phyloP scores from a whole-genome alignment of 1,140 invertebrate genomes.

The Thaumatotibia leucotreta region DNA sequence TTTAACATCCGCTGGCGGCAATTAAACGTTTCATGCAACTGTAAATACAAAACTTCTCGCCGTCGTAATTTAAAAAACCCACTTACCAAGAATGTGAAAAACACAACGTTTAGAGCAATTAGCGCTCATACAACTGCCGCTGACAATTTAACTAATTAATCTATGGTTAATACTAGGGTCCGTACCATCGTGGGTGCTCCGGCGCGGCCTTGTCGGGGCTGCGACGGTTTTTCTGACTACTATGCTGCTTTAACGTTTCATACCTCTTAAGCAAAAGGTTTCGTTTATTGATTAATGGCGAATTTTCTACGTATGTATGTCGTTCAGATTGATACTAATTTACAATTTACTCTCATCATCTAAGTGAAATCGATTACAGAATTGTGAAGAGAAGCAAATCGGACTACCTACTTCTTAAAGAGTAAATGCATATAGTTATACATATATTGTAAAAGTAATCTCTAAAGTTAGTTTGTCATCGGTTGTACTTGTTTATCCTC shows the following conservation, averaged over 20 bases:
- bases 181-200: not conserved
- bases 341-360: not conserved
- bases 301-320: not conserved
- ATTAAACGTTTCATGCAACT: constrained; percentile 67
- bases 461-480: constrained; percentile 24
- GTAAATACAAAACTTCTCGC: constrained; percentile 62
- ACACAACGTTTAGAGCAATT: constrained; percentile 66
- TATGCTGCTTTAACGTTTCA: not conserved
- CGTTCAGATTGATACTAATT: not conserved
- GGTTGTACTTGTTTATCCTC: constrained; percentile 36
- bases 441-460: no score
- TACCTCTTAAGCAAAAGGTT: not conserved
- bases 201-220: no score
- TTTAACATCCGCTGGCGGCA: constrained; percentile 60
- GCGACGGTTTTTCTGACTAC: no score
- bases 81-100: constrained; percentile 64
- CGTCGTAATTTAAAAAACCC: constrained; percentile 61
- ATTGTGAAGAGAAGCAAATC: no score
- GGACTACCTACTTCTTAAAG: no score
- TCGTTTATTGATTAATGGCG: not conserved
- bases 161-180: constrained; percentile 36
- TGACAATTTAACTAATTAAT: constrained; percentile 62
- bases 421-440: no score
- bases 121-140: constrained; percentile 49
- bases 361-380: not conserved